Base-by-base conservation (phyloP, 1,140 invertebrate genomes). In the Papilio machaon region DNA sequence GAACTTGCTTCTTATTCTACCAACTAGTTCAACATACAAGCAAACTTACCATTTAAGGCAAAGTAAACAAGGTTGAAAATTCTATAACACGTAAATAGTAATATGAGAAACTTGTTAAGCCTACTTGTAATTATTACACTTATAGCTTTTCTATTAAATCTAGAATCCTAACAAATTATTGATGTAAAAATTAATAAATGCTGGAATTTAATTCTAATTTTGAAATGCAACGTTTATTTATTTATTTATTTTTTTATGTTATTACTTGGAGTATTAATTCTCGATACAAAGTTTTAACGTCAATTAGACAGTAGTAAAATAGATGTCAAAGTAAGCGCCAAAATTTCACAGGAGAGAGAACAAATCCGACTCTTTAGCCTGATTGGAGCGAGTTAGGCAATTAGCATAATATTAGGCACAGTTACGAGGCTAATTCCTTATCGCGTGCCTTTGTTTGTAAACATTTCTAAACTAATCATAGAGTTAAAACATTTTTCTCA, bases 1-100 rank as follows among this genome's bases (percentile, higher is more conserved):
- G 86, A 86, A 87, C 83, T 76, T 84, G 84, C 75, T 54, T 74
- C 17, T 30, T n/a, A 13, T 35, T 52, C 47, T 52, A 75, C 73
- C 23, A 70, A 70, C 64, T 70, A 70, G 30, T 70, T 3, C 11
- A 70, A 70, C 13, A 13, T 70, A 38, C 64, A 70, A 70, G 23
- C 64, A 35, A 70, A 15, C 7, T 15, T 70, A 70, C 15, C 13
- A 35, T 38, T 70, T 70, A 70, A 35, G 4, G 6, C 6, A 35
- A 35, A 7, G 2, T 7, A 0, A 7, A 38, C 15, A 70, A 70
- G 19, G 64, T 70, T 17, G 13, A 70, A 35, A 70, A 1, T 70
- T 0, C 30, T 17, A 13, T 38, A 70, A 38, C 23, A 70, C 1
- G 15, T 35, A 15, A 5, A 60, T 19, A 35, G 11, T 70, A 30